A percentile compares a stretch with the other conserved stretches of the same genome.
phyloP scores from a whole-genome alignment of 1,140 invertebrate genomes.

The Drosophila tristis region DNA sequence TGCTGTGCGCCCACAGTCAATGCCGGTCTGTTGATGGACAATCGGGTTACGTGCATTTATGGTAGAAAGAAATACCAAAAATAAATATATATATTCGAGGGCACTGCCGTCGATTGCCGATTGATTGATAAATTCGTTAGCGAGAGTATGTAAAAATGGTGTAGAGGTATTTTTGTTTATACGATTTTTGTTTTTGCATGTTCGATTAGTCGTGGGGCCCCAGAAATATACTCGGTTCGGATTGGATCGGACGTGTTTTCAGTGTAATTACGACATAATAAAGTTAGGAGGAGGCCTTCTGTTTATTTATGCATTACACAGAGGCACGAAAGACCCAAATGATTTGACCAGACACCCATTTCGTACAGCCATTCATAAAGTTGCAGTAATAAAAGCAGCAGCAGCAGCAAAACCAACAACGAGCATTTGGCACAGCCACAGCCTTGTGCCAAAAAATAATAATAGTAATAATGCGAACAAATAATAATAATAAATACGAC shows the following conservation, averaged over 20 bases:
- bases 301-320: slow-evolving; percentile 68
- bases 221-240: slow-evolving; percentile 46
- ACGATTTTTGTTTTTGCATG: slow-evolving; percentile 43
- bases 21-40: slow-evolving; percentile 20
- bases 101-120: slow-evolving; percentile 21
- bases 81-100: slow-evolving; percentile 2
- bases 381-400: slow-evolving; percentile 31
- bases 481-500: slow-evolving; percentile 40
- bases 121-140: slow-evolving; percentile 78
- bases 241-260: slow-evolving; percentile 18
- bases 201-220: slow-evolving; percentile 42
- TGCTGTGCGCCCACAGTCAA: slow-evolving; percentile 4
- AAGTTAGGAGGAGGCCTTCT: slow-evolving; percentile 13
- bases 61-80: slow-evolving; percentile 26
- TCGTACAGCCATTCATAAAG: slow-evolving; percentile 59
- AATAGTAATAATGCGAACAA: slow-evolving; percentile 69
- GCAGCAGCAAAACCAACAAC: slow-evolving; percentile 39
- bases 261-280: slow-evolving; percentile 25
- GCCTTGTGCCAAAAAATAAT: slow-evolving; percentile 78
- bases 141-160: slow-evolving; percentile 53
- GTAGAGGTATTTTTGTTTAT: slow-evolving; percentile 1
- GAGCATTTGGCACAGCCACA: slow-evolving; percentile 59
- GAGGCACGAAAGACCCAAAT: slow-evolving; percentile 46
- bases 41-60: slow-evolving; percentile 47
- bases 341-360: slow-evolving; percentile 39